Base-by-base conservation (phyloP, 2,888 invertebrate species). In the Pristionchus fissidentatus region DNA sequence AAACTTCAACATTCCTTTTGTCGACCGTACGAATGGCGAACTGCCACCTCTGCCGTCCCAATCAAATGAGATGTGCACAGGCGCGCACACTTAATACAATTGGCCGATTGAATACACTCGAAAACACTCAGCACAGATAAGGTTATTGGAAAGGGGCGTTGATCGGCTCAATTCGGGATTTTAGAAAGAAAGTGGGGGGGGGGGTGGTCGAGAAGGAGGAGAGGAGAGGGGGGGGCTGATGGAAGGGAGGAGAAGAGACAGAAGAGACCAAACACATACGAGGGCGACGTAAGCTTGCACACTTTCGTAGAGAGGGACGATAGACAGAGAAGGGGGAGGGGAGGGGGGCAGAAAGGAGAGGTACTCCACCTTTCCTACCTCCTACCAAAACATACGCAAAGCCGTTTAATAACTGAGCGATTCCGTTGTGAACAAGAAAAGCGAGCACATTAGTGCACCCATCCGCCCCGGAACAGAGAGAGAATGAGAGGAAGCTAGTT, bases 1-100 rank as follows among this genome's bases (percentile, higher is more conserved):
- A 66, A 66, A 66, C 66, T 66, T 66, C n/a, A 66, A n/a, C 66
- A 66, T 66, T 41, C n/a, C n/a, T n/a, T n/a, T 38, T 41, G 66
- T 22, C 22, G 19, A 8, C 3, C 22, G 4, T 19, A 19, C 62
- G 3, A 32, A 4, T 62, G 62, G 13, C 35, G 13, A 62, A 13
- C 62, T 13, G 62, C 19, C 32, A 15, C 32, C 62, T 62, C 22
- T 62, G 32, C 57, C 35, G n/a, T 22, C 38, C 38, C 66, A 66
- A 66, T 66, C 66, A 38, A 66, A n/a, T 66, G 38, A 38, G 38
- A 35, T 22, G 29, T 32, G 35, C 13, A 4, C 38, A 38, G 66
- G 38, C 38, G 38, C 38, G 38, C 66, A 35, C 66, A 38, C 66
- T 66, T 66, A 38, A 22, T n/a, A n/a, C n/a, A n/a, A n/a, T n/a